These are phyloP conservation scores for Poeciliopsis turneri DNA, from an alignment of 2,797 vertebrate genomes.

Conservation along the genomic window DNA sequence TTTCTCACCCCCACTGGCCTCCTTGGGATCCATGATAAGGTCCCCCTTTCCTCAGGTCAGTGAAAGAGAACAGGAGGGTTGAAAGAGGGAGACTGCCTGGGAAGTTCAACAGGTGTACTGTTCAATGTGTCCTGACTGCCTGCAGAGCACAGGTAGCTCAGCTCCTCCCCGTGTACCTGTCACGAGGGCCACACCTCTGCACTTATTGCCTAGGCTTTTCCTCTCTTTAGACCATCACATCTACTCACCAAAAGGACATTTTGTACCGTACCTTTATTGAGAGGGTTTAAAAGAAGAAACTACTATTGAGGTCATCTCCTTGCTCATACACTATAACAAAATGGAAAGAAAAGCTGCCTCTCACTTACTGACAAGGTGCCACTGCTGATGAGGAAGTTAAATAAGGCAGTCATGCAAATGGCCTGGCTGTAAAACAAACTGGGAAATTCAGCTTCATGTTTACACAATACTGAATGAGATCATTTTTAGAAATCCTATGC, in stretches of 20 bases:
- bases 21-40: conserved; percentile 81
- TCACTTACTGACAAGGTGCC: neutral
- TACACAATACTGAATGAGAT: neutral
- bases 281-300: neutral
- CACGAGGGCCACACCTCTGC: conserved; percentile 77
- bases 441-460: conserved; percentile 1
- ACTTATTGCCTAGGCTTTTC: conserved; percentile 43
- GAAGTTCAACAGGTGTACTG: conserved; percentile 80
- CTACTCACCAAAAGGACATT: conserved; percentile 31
- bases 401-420: conserved; percentile 23
- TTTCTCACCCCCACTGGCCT: conserved; percentile 64
- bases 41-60: conserved; percentile 34
- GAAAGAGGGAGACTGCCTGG: conserved; percentile 60
- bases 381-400: conserved; percentile 21
- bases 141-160: conserved; percentile 81
- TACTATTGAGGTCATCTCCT: neutral
- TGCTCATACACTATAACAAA: neutral
- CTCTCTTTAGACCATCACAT: conserved; percentile 34
- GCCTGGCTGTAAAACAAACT: conserved; percentile 10
- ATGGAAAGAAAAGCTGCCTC: neutral
- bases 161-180: conserved; percentile 84
- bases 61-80: conserved; percentile 39
- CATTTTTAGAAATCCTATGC: neutral
- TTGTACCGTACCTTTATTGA: conserved; percentile 12
- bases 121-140: conserved; percentile 75